These are phyloP conservation scores for Pomatostomus ruficeps DNA, from an alignment of 2,113 vertebrate species.

Conservation along the genomic window DNA sequence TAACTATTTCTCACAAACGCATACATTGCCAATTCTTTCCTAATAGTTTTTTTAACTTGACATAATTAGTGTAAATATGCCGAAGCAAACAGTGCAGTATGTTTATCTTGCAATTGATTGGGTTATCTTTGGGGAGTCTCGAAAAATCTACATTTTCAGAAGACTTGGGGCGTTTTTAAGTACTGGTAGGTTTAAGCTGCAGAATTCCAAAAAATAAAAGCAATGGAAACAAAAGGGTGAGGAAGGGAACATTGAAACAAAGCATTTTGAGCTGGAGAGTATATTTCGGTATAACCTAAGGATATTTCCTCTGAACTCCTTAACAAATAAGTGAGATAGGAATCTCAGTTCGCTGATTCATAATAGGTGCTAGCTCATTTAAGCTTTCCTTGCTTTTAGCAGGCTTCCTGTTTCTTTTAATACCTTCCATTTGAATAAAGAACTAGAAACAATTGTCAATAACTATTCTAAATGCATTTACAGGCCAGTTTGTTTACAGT, in stretches of 20 bases:
- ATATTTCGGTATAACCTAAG: background rate
- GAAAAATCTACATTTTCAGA: background rate
- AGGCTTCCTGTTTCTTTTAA: conserved; percentile 40
- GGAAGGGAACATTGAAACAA: background rate
- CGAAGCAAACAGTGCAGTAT: background rate
- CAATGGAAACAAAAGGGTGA: background rate
- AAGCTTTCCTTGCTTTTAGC: conserved; percentile 21
- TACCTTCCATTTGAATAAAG: background rate
- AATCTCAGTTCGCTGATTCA: conserved; percentile 9
- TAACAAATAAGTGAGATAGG: conserved; percentile 24
- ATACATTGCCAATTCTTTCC: background rate
- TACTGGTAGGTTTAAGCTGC: background rate
- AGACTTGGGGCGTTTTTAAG: background rate
- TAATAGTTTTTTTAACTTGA: background rate
- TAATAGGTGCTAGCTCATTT: conserved; percentile 14
- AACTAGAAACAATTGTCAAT: conserved; percentile 40
- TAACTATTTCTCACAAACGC: background rate
- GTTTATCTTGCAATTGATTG: background rate
- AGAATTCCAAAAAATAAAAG: background rate
- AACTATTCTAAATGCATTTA: background rate
- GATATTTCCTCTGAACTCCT: background rate
- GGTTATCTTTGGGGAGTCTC: background rate
- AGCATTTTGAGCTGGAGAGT: background rate
- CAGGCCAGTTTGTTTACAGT: background rate
- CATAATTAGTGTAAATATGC: background rate